These are phyloP conservation scores for Heliconius aoede DNA, from an alignment of 2,888 invertebrate genomes.

Conservation along the genomic window DNA sequence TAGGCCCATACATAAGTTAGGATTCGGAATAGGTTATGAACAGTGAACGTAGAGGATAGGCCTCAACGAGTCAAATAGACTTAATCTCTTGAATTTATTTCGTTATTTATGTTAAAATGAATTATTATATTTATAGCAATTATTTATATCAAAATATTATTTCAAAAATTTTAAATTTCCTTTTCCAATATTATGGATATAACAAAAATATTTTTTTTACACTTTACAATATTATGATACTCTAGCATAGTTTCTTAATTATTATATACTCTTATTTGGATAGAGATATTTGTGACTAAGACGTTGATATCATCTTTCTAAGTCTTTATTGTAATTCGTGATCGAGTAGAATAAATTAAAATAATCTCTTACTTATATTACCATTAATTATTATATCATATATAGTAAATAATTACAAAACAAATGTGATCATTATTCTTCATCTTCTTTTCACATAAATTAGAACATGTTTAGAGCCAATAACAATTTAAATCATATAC, in stretches of 20 bases:
- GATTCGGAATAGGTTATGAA: slow-evolving; percentile 34
- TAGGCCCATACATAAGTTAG: slow-evolving; percentile 34
- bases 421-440: neutral
- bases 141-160: too few species aligned
- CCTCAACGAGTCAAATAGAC: slow-evolving; percentile 1
- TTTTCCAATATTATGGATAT: too few species aligned
- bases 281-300: too few species aligned
- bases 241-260: too few species aligned
- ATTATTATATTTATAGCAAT: neutral
- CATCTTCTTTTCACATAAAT: neutral
- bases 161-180: too few species aligned
- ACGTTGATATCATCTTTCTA: too few species aligned
- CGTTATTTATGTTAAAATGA: neutral
- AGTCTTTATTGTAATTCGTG: too few species aligned
- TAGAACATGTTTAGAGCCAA: neutral
- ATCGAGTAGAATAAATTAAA: neutral
- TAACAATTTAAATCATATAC: neutral
- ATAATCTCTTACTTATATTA: neutral
- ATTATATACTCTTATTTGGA: too few species aligned
- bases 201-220: too few species aligned
- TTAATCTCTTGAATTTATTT: neutral
- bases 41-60: slow-evolving; percentile 2
- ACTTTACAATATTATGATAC: too few species aligned
- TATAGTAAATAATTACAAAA: neutral
- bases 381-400: neutral